These are phyloP conservation scores for Melanotaenia trifasciata DNA, from an alignment of 2,797 vertebrate genomes.

Conservation along the genomic window DNA sequence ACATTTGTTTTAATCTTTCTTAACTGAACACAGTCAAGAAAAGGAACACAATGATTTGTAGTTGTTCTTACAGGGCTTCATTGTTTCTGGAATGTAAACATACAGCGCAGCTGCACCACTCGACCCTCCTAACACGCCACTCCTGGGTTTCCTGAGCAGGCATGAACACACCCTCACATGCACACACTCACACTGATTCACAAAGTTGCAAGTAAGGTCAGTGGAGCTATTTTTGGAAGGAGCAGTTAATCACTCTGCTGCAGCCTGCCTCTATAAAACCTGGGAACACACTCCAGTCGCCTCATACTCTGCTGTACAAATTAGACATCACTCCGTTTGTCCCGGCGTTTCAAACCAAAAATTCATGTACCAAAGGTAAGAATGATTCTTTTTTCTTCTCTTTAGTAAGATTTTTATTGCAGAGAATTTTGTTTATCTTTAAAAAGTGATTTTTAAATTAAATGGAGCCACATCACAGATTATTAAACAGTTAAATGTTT, in stretches of 20 bases:
- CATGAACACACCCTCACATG: conserved; percentile 67
- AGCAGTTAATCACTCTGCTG: conserved; percentile 58
- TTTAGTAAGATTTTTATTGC: not conserved
- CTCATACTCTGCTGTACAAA: conserved; percentile 60
- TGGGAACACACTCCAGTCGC: conserved; percentile 29
- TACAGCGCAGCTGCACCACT: conserved; percentile 69
- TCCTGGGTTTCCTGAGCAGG: conserved; percentile 73
- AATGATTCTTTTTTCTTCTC: not conserved
- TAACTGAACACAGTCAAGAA: conserved; percentile 1
- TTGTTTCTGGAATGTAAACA: conserved; percentile 85
- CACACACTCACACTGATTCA: conserved; percentile 34
- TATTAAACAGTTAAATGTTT: not conserved
- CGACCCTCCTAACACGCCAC: conserved; percentile 67
- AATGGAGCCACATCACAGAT: not conserved
- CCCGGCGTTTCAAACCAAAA: conserved; percentile 20
- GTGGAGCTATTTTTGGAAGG: conserved; percentile 80
- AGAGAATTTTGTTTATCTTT: not conserved
- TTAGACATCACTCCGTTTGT: conserved; percentile 36
- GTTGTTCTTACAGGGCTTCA: conserved; percentile 64
- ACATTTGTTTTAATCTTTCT: not conserved
- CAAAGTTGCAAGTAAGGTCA: conserved; percentile 70
- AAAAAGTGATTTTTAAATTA: not conserved
- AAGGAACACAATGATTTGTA: conserved; percentile 10
- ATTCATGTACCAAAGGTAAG: conserved; percentile 65
- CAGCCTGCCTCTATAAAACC: conserved; percentile 73